Evolutionary conservation across 2,113 vertebrate species (phyloP), one percentile per base, ranked within the genome.

Genomic region (Nannobrachium achirus): DNA sequence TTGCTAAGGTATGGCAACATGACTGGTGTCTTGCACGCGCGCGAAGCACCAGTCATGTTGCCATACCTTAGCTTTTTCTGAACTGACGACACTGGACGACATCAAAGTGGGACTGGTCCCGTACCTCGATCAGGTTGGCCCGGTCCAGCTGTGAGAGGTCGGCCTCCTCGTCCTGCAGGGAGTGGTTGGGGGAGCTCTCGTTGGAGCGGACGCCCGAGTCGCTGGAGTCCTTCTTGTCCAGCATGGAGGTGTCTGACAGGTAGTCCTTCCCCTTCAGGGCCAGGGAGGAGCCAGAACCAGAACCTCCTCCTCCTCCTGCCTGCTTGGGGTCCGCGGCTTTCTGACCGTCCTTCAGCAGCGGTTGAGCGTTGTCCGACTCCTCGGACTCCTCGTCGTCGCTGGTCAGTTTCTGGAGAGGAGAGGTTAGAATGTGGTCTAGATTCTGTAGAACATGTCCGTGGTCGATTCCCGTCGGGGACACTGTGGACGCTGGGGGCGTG

Each of bases 201-300:
- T 72, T 98, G 82, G 97, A 98, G 0, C 98, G 89, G 60, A 99
- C 97, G 0, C 98, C 98, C 0, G 98, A 99, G 46, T 99, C 98
- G 0, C 97, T 98, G 0, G 97, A 99, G 87, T 99, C 98, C 81
- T 99, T 99, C 85, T 99, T 99, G 86, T 98, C 96, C 64, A 98
- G 84, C 75, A 94, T 95, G 59, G 25, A 33, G 1, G 94, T 94
- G 14, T 99, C 97, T 0, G 96, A 95, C 57, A 97, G 85, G 73
- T 95, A 98, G 56, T 98, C 96, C 56, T 97, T 97, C 42, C 95
- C 95, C 85, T 98, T 98, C 59, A 89, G 80, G 2, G 93, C 92
- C 81, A 97, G 91, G 63, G 89, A 92, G 87, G 88, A 93, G 61
- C 42, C 83, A 8, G 91, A 84, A 0, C n/a, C n/a, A n/a, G n/a